Evolutionary conservation across 2,888 invertebrate species (phyloP).

Genomic region (Norana najaformis): DNA sequence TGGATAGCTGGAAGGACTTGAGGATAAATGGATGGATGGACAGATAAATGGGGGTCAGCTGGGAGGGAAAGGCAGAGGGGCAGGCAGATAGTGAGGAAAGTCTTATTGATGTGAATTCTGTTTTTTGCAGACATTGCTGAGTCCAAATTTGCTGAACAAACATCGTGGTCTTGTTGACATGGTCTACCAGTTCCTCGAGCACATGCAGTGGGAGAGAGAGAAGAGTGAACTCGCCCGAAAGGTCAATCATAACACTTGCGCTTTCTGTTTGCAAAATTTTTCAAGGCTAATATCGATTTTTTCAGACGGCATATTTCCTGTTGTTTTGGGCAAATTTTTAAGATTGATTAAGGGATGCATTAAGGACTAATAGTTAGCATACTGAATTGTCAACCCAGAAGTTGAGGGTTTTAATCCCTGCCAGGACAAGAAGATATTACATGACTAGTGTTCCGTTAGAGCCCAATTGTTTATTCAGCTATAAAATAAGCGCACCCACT

Average conservation of each 20-base stretch:
- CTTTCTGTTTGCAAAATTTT: neutral
- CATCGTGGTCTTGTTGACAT: constrained; percentile 71
- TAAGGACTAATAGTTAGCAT: too few relatives aligned
- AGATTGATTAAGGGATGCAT: too few relatives aligned
- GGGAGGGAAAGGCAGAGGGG: neutral
- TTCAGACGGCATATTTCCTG: too few relatives aligned
- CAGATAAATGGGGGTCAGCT: neutral
- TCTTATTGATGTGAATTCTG: neutral
- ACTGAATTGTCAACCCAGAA: too few relatives aligned
- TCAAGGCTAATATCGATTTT: neutral
- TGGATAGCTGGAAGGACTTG: too few relatives aligned
- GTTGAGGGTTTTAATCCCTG: too few relatives aligned
- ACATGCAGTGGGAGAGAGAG: constrained; percentile 73
- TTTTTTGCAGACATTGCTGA: constrained; percentile 67
- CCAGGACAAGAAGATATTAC: too few relatives aligned
- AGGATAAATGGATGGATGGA: too few relatives aligned
- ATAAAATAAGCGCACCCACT: too few relatives aligned
- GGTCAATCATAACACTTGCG: constrained; percentile 49
- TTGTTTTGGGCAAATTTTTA: too few relatives aligned
- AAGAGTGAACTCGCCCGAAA: constrained; percentile 62
- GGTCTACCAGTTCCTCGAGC: constrained; percentile 71
- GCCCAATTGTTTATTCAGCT: too few relatives aligned
- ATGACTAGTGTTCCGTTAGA: too few relatives aligned
- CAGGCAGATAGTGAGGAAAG: neutral
- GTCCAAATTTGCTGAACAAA: constrained; percentile 68